Base-by-base conservation (phyloP, 1,140 invertebrate species). In the Daktulosphaira vitifoliae region DNA sequence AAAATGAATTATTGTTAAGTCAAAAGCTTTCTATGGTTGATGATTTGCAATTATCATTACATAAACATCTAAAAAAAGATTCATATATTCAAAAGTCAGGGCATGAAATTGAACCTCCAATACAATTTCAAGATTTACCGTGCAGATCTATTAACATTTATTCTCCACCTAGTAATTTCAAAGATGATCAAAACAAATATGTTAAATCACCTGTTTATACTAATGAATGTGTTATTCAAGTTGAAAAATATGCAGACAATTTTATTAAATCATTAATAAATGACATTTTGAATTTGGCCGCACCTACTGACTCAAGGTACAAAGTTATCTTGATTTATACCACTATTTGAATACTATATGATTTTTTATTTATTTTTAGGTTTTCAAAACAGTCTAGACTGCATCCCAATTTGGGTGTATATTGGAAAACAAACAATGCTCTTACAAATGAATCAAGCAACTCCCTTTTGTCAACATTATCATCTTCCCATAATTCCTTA, bases 401-500 rank as follows among this genome's bases (percentile, higher is more conserved):
- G 38, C 26, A 37, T 68, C 68, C 8, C 48, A 70, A 42, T 71
- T 73, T 53, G 74, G 67, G 50, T 4, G 25, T 66, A 26, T 81
- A 82, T 68, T 82, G 82, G 74, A 80, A 80, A 26, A 79, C 82
- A 13, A 80, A 84, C 68, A 75, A 84, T 67, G 20, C 74, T 74
- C 4, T 80, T 81, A 72, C 78, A 84, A 68, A 85, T 85, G 13
- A 84, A 82, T 67, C 87, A 86, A 76, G 85, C 2, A 86, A 82
- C 68, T 88, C 86, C 0, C 72, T 88, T 0, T 82, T 84, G 0
- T 81, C 81, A 3, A 87, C 87, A 16, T 79, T 87, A 5, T 76
- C 89, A 1, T 88, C 86, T 42, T 88, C 85, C 71, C 88, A 86
- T 48, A 87, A 89, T 72, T 89, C 89, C 70, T 89, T 86, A 1